A percentile compares a stretch with the other conserved stretches of the same genome.
Conservation (phyloP, 2,888 invertebrate genomes). For the Synanthedon formicaeformis region DNA sequence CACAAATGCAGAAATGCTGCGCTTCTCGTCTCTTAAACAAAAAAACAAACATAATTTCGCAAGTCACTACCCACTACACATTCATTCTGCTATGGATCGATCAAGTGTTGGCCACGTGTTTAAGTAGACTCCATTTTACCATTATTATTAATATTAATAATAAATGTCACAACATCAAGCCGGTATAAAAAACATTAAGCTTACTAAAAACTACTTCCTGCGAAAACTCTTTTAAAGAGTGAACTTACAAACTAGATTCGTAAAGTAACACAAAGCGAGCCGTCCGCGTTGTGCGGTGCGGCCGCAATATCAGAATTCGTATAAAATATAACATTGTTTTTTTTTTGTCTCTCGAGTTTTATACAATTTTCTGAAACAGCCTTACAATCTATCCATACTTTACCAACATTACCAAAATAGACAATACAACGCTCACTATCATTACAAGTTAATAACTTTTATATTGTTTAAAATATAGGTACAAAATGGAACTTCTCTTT, state of each 20-base stretch:
- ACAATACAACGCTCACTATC: slow-evolving; percentile 65
- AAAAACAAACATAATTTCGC: slow-evolving; percentile 28
- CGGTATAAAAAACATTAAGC: slow-evolving; percentile 72
- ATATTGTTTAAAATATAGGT: slow-evolving; percentile 37
- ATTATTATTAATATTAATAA: slow-evolving; percentile 50
- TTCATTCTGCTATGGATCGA: slow-evolving; percentile 52
- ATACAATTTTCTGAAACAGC: slow-evolving; percentile 70
- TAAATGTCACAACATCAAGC: slow-evolving; percentile 72
- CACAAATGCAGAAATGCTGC: slow-evolving; percentile 46
- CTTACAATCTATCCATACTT: slow-evolving; percentile 50
- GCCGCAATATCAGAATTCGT: slow-evolving; percentile 51
- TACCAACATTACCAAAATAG: slow-evolving; percentile 62
- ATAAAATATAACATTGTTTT: slow-evolving; percentile 63
- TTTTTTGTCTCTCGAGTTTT: slow-evolving; percentile 53
- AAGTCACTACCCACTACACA: slow-evolving; percentile 57
- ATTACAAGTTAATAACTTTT: slow-evolving; percentile 52
- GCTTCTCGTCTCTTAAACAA: slow-evolving; percentile 28
- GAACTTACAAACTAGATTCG: slow-evolving; percentile 62
- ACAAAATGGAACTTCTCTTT: slow-evolving; percentile 57
- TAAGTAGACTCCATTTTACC: slow-evolving; percentile 43
- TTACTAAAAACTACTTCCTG: slow-evolving; percentile 68
- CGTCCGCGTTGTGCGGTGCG: slow-evolving; percentile 14
- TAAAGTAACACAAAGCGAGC: slow-evolving; percentile 54
- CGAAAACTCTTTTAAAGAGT: slow-evolving; percentile 70
- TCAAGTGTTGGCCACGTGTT: slow-evolving; percentile 48